Conservation (phyloP, 2,797 vertebrate species). For the Anisognathus igniventris region DNA sequence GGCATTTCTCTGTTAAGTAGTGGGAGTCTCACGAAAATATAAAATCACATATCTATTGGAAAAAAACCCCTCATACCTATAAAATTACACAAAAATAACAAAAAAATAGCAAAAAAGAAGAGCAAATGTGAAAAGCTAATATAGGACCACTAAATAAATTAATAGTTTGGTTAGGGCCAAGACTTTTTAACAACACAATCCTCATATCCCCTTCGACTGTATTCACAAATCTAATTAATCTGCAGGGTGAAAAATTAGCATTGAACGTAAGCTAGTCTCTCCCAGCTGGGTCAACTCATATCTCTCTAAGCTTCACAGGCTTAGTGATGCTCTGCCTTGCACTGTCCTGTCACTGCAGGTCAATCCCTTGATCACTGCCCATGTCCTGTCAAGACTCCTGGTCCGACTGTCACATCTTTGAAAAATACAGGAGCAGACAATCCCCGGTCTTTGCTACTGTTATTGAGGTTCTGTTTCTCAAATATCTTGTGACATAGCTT, state of each 20-base stretch:
- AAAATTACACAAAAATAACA: not conserved
- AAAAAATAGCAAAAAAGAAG: not conserved
- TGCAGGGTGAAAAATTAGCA: not conserved
- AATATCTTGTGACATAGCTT: accelerated
- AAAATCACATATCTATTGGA: not conserved
- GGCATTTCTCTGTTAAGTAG: not conserved
- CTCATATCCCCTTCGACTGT: not conserved
- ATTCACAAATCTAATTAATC: not conserved
- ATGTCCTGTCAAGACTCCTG: not conserved
- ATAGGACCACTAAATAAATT: not conserved
- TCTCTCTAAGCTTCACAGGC: not conserved
- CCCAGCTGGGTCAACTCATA: not conserved
- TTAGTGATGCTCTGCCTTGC: not conserved
- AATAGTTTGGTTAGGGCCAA: not conserved
- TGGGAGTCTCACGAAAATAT: not conserved
- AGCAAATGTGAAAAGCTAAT: not conserved
- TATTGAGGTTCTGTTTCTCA: not conserved
- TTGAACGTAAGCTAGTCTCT: not conserved
- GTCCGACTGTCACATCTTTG: not conserved
- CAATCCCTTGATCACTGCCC: not conserved
- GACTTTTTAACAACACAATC: not conserved
- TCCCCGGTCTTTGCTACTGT: not conserved
- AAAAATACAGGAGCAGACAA: not conserved
- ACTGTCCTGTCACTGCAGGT: not conserved
- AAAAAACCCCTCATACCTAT: accelerated